A percentile compares a stretch with the other conserved stretches of the same genome.
These are phyloP conservation scores for Fissipunctia ypsillon DNA, from an alignment of 2,888 invertebrate genomes.

Conservation along the genomic window DNA sequence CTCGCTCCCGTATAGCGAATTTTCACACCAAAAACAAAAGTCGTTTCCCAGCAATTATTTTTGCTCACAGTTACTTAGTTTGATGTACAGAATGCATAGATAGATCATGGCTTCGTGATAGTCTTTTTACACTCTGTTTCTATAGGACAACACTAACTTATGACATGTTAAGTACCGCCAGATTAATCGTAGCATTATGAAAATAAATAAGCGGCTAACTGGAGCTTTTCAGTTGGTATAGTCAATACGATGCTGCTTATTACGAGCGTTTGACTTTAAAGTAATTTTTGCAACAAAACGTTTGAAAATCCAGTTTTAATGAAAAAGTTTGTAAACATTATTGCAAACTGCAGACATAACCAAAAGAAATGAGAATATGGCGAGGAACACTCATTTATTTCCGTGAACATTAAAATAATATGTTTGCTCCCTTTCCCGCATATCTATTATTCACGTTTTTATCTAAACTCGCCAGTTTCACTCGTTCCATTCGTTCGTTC, in stretches of 20 bases:
- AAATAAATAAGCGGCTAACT: constrained; percentile 11
- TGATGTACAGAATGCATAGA: neutral
- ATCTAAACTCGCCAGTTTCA: constrained; percentile 28
- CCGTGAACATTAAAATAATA: constrained; percentile 1
- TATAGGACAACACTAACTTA: neutral
- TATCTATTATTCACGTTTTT: constrained; percentile 5
- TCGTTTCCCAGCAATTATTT: neutral
- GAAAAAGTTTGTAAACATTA: neutral
- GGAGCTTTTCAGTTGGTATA: neutral
- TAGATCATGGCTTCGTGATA: neutral
- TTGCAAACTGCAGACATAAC: neutral
- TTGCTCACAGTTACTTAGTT: neutral
- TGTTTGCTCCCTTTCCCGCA: neutral
- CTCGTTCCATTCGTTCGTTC: constrained; percentile 5
- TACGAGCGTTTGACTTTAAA: neutral
- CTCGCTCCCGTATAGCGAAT: too few relatives aligned
- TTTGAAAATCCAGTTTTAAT: neutral
- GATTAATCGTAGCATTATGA: neutral
- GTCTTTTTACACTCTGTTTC: neutral
- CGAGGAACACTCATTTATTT: constrained; percentile 11
- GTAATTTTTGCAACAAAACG: neutral
- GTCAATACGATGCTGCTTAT: neutral
- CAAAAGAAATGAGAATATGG: neutral
- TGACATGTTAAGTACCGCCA: neutral
- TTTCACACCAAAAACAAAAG: too few relatives aligned